Evolutionary conservation across 2,113 vertebrate genomes (phyloP).

Genomic region (Myotis davidii): DNA sequence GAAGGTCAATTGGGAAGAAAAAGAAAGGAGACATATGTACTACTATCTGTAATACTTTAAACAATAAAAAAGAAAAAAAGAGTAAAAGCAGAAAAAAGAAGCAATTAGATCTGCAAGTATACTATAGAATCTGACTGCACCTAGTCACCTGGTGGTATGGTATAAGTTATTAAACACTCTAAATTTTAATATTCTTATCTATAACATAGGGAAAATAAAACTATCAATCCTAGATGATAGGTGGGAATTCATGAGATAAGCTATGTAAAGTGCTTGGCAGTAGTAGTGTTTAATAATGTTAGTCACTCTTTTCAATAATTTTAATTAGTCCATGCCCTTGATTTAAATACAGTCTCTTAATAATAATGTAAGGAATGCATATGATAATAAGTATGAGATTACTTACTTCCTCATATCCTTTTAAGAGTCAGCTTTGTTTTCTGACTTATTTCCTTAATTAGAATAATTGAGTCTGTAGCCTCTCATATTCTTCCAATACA

Average conservation of each 20-base stretch:
- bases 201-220: background rate
- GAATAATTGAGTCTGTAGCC: background rate
- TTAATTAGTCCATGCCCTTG: background rate
- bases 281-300: background rate
- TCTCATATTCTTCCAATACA: background rate
- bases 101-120: background rate
- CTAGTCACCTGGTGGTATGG: background rate
- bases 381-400: background rate
- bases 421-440: background rate
- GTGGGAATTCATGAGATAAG: background rate
- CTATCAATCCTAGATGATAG: background rate
- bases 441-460: background rate
- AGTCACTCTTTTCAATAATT: background rate
- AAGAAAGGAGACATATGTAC: too few species aligned
- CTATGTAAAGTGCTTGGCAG: background rate
- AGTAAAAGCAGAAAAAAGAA: background rate
- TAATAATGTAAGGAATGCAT: background rate
- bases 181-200: constrained; percentile 1
- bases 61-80: too few species aligned
- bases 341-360: constrained; percentile 20
- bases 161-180: background rate
- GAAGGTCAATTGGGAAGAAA: too few species aligned
- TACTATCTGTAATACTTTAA: too few species aligned
- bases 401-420: background rate
- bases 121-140: background rate